Base-by-base conservation (phyloP, 1,140 invertebrate species). In the Drosophila repleta region DNA sequence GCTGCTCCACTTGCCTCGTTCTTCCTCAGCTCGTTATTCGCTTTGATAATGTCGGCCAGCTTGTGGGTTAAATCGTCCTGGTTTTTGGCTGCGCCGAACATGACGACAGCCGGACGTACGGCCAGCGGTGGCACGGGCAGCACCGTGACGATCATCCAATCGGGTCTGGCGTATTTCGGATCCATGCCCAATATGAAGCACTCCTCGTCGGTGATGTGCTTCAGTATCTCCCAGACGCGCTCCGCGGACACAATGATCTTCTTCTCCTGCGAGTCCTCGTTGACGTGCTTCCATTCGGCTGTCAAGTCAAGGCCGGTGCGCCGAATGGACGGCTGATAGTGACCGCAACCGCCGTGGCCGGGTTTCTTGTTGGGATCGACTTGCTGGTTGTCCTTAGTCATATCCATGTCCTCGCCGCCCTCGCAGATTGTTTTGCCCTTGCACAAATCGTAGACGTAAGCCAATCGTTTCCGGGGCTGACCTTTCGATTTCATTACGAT, bases 41-140 rank as follows among this genome's bases (percentile, higher is more conserved):
- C 95, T 93, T 99, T 99, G 35, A 99, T 98, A 41, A 99, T 99
- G 92, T 99, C 99, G 0, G 98, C 95, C 10, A 99, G 93, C 93
- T 99, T 99, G 92, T 99, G 98, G 0, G 99, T 99, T 70, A 99
- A 94, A 95, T 99, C 99, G 92, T 99, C 99, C 93, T 99, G 95
- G 95, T 99, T 99, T 91, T 98, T 96, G 0, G 98, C 98, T 1
- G 98, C 98, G 15, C 99, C 99, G 92, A 99, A 98, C 97, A 99
- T 99, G 13, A 99, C 98, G 4, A 99, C 99, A 52, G 99, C 98
- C 1, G 99, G 99, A 80, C 99, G 94, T 0, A 97, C 96, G 1
- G 96, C 95, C 5, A 99, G 91, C 3, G 99, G 99, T 10, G 99
- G 98, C 0, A 99, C 99, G 6, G 99, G 99, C 55, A 99, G 92